Evolutionary conservation across 2,113 vertebrate species (phyloP), one percentile per base, ranked within the genome.

Genomic region (Hypomesus transpacificus): DNA sequence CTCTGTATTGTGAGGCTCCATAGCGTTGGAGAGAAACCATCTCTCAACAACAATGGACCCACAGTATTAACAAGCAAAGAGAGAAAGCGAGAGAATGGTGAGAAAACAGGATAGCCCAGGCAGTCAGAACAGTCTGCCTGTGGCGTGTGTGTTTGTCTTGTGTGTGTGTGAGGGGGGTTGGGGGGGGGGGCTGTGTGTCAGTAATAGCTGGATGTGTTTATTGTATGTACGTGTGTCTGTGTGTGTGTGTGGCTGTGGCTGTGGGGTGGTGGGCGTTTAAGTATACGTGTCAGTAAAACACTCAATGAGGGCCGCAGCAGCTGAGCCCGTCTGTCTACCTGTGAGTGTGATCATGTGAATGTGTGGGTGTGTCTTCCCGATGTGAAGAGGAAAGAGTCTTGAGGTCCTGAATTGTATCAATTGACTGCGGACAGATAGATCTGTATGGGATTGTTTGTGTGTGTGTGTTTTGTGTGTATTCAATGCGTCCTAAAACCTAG

Each of bases 211-310:
- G 39, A 46, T 46, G 39, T 46, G 39, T 46, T 46, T 13, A 46
- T 13, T 9, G 39, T 46, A 1, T 34, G 31, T 3, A 6, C 7
- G 5, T 34, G 31, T 13, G 53, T 57, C 18, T 14, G 5, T 17
- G 61, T 9, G 60, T 67, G 61, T 34, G 61, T 8, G 61, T 5
- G 28, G 14, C 13, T 34, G 26, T 61, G 22, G 71, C 58, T 20
- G 0, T 71, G 60, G 76, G 24, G 0, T 71, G 60, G 76, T 79
- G 83, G 76, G 77, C 78, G 84, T 84, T 86, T 87, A 84, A 87
- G 86, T 87, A 88, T 86, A 84, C 82, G 82, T 87, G 82, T 79
- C 76, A 78, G 59, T 61, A 14, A 2, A 80, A 84, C 59, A 73
- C 76, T 6, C 18, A 56, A 62, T 50, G 79, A 80, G 75, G 82